Evolutionary conservation across 2,797 vertebrate species (phyloP).

Genomic region (Rhynchonycteris naso): DNA sequence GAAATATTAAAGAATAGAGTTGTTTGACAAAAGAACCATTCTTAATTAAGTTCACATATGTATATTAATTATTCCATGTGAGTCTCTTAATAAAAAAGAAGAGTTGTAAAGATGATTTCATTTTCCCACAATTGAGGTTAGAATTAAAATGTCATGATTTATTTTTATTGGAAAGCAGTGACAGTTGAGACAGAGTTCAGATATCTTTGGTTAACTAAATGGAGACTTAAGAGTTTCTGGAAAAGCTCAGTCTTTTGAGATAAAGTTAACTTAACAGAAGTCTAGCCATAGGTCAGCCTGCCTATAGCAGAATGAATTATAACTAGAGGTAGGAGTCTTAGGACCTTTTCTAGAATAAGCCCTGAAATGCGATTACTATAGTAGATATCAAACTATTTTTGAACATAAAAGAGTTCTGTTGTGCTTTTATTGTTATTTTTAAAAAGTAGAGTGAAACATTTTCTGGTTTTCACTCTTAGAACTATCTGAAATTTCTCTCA

Average conservation of each 20-base stretch:
- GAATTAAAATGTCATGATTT: constrained; percentile 50
- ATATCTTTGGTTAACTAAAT: not conserved
- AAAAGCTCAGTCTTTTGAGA: constrained; percentile 25
- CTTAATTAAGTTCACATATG: constrained; percentile 24
- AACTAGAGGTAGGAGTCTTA: not conserved
- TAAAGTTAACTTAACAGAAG: constrained; percentile 37
- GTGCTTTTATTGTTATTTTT: constrained; percentile 4
- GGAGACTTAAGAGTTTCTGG: constrained; percentile 40
- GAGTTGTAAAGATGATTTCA: not conserved
- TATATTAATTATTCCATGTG: constrained; percentile 24
- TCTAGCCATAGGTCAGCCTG: not conserved
- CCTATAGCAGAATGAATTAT: not conserved
- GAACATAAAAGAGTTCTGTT: not conserved
- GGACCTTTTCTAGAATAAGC: not conserved
- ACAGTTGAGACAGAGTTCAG: constrained; percentile 51
- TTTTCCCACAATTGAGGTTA: constrained; percentile 38
- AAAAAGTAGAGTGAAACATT: constrained; percentile 23
- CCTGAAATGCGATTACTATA: not conserved
- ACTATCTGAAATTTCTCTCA: constrained; percentile 4
- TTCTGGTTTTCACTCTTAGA: constrained; percentile 60
- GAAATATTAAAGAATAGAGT: not conserved
- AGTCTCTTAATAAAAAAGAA: not conserved
- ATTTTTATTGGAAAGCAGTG: constrained; percentile 62
- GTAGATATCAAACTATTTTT: not conserved
- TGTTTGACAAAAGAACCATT: constrained; percentile 37